phyloP scores from a whole-genome alignment of 2,797 vertebrate genomes.

The Enoplosus armatus region DNA sequence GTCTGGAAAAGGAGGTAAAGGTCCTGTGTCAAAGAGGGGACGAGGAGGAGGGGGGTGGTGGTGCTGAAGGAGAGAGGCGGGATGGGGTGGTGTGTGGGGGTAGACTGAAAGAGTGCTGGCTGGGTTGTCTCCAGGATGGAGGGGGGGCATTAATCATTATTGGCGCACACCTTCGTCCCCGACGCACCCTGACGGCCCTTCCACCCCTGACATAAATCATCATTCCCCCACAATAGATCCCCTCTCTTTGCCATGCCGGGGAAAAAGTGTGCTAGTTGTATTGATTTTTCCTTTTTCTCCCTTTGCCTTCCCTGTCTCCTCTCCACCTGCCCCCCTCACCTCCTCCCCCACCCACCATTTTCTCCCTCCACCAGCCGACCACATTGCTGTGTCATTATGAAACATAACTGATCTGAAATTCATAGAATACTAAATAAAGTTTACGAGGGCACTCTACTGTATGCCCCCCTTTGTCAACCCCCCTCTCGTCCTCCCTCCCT shows the following conservation, averaged over 20 bases:
- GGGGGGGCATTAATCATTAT: slow-evolving; percentile 99
- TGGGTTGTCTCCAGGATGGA: slow-evolving; percentile 81
- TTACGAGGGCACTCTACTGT: slow-evolving; percentile 90
- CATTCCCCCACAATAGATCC: slow-evolving; percentile 92
- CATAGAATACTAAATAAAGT: slow-evolving; percentile 99
- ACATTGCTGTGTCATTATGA: slow-evolving; percentile 96
- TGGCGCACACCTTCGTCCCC: slow-evolving; percentile 95
- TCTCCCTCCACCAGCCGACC: slow-evolving; percentile 66
- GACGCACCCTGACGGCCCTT: slow-evolving; percentile 91
- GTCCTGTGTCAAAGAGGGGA: slow-evolving; percentile 33
- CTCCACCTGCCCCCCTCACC: slow-evolving; percentile 74
- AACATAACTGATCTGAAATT: slow-evolving; percentile 99
- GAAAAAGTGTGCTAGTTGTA: slow-evolving; percentile 96
- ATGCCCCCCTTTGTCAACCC: neutral
- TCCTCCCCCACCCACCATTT: slow-evolving; percentile 57
- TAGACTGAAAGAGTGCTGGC: slow-evolving; percentile 71
- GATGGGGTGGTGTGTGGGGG: slow-evolving; percentile 40
- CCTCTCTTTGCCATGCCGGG: slow-evolving; percentile 90
- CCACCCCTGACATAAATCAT: slow-evolving; percentile 99
- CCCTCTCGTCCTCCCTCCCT: slow-evolving; percentile 67
- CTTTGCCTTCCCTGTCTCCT: slow-evolving; percentile 61
- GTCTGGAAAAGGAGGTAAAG: slow-evolving; percentile 34
- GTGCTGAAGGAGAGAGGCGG: slow-evolving; percentile 33
- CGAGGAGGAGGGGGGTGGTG: neutral
- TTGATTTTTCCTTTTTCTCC: slow-evolving; percentile 93